Percentiles rank a stretch among this genome's conserved stretches.
Conservation (phyloP, 2,113 vertebrate species). For the Serinus canaria region DNA sequence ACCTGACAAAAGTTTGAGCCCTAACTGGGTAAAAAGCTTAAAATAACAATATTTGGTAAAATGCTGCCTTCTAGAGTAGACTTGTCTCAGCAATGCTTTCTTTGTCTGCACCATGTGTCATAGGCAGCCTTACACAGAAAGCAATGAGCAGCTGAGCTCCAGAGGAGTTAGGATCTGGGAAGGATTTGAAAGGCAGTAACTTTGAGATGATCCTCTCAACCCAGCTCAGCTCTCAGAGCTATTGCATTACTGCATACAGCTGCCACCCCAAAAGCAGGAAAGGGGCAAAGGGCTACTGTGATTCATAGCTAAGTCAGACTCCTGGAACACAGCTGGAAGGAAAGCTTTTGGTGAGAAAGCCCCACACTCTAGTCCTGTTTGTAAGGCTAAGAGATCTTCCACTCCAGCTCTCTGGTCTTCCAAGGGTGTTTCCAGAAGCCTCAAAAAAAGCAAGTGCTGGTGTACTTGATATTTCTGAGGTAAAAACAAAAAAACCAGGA, state of each 20-base stretch:
- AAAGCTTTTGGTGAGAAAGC: slow-evolving; percentile 29
- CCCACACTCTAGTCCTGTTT: slow-evolving; percentile 14
- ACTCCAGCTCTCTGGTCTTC: slow-evolving; percentile 50
- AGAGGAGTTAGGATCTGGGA: background rate
- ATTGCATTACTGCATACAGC: background rate
- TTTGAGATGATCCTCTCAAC: background rate
- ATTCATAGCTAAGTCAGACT: background rate
- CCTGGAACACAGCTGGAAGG: slow-evolving; percentile 24
- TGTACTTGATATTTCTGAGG: slow-evolving; percentile 24
- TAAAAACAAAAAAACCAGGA: slow-evolving; percentile 29
- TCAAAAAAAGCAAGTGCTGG: slow-evolving; percentile 30
- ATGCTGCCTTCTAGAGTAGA: background rate
- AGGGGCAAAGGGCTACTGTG: background rate
- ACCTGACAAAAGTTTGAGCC: background rate
- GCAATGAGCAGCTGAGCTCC: background rate
- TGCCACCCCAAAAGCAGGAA: background rate
- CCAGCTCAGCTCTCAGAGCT: background rate
- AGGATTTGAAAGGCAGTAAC: background rate
- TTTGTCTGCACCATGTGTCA: background rate
- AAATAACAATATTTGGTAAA: background rate
- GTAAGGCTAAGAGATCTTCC: slow-evolving; percentile 42
- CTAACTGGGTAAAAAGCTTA: background rate
- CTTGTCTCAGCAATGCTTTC: background rate
- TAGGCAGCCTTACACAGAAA: background rate
- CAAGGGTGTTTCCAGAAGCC: slow-evolving; percentile 44